Percentiles rank a stretch among this genome's conserved stretches.
Conservation (phyloP, 2,888 invertebrate genomes). For the Andrena praecox region DNA sequence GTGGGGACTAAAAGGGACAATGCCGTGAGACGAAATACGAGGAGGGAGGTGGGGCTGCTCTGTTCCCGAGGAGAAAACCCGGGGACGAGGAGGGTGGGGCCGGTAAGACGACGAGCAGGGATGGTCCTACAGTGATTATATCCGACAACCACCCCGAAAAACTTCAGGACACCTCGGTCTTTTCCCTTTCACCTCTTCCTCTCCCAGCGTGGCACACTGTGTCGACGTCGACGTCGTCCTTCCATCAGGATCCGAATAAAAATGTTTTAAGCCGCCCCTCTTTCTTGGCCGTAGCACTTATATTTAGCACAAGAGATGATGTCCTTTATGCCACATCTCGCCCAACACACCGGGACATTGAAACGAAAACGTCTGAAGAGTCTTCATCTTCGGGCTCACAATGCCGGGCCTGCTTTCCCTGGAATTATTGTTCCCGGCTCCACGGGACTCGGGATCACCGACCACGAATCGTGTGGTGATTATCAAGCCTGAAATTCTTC, state of each 20-base stretch:
- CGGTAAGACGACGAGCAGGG: slow-evolving; percentile 66
- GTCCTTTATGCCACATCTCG: slow-evolving; percentile 75
- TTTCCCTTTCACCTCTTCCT: slow-evolving; percentile 41
- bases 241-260: slow-evolving; percentile 76
- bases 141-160: slow-evolving; percentile 79
- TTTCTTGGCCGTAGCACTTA: slow-evolving; percentile 76
- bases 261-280: slow-evolving; percentile 79
- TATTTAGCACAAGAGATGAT: slow-evolving; percentile 79
- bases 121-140: slow-evolving; percentile 80
- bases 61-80: slow-evolving; percentile 52
- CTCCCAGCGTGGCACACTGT: slow-evolving; percentile 49
- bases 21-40: slow-evolving; percentile 79
- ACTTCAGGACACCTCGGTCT: slow-evolving; percentile 73
- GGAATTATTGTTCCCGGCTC: slow-evolving; percentile 43
- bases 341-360: slow-evolving; percentile 68
- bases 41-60: slow-evolving; percentile 54
- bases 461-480: not conserved
- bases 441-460: not conserved
- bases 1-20: slow-evolving; percentile 82
- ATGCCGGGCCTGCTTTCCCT: slow-evolving; percentile 44
- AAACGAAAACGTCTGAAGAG: slow-evolving; percentile 69
- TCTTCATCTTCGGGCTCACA: slow-evolving; percentile 17
- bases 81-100: slow-evolving; percentile 51
- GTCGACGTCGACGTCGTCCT: slow-evolving; percentile 57
- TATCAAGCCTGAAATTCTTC: not conserved